These are phyloP conservation scores for Penaeus japonicus DNA, from an alignment of 1,140 invertebrate genomes.

Conservation along the genomic window DNA sequence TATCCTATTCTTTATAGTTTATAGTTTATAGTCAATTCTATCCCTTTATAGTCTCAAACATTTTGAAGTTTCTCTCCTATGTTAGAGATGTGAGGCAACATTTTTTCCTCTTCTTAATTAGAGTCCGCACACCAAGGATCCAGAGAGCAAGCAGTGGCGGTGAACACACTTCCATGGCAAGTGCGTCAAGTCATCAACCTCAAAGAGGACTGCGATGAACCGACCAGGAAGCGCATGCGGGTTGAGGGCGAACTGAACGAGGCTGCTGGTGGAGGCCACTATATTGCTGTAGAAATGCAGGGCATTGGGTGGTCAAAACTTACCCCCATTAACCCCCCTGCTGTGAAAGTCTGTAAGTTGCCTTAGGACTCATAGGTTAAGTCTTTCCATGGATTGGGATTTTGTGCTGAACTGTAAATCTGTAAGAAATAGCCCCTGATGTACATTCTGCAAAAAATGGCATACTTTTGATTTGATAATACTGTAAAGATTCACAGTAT, in stretches of 20 bases:
- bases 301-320: constrained; percentile 35
- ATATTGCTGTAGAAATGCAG: constrained; percentile 19
- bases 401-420: too few species aligned
- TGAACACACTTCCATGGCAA: constrained; percentile 34
- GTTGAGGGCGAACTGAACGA: neutral
- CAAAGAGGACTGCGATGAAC: neutral
- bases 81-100: too few species aligned
- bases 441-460: too few species aligned
- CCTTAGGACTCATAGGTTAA: too few species aligned
- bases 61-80: too few species aligned
- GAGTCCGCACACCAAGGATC: neutral
- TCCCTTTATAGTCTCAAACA: too few species aligned
- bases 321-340: neutral
- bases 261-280: neutral
- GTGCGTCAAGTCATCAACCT: constrained; percentile 6
- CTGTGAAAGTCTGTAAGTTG: constrained; percentile 26
- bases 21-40: too few species aligned
- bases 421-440: too few species aligned
- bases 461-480: too few species aligned
- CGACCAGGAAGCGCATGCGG: neutral
- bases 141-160: neutral
- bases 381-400: too few species aligned
- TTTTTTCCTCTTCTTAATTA: neutral
- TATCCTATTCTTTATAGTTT: too few species aligned
- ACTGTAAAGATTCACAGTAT: too few species aligned